These are phyloP conservation scores for Colletes latitarsis DNA, from an alignment of 1,140 invertebrate genomes.

Conservation along the genomic window DNA sequence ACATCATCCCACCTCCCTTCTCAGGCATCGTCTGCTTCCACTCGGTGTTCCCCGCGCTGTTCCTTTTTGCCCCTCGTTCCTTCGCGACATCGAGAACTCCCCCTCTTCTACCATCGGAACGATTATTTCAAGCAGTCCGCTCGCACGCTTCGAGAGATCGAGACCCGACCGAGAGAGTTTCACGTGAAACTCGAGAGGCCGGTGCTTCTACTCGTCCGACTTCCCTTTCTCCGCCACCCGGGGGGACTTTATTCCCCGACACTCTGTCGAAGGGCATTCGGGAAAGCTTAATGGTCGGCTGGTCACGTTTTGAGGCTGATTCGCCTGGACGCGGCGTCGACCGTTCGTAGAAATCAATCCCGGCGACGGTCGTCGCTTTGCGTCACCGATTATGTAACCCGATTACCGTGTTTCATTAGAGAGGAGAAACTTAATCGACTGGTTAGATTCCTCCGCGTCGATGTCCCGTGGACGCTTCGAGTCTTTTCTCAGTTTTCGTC, in stretches of 20 bases:
- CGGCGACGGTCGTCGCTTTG: slow-evolving; percentile 14
- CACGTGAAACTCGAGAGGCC: slow-evolving; percentile 29
- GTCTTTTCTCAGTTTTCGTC: background rate
- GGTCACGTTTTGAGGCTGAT: slow-evolving; percentile 28
- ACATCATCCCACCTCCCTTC: slow-evolving; percentile 1
- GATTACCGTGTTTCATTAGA: slow-evolving; percentile 40
- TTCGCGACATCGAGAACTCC: slow-evolving; percentile 2
- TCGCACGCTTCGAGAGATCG: slow-evolving; percentile 1
- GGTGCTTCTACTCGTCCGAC: too few species aligned
- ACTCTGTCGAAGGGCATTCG: slow-evolving; percentile 17
- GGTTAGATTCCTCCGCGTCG: slow-evolving; percentile 7
- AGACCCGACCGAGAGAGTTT: background rate
- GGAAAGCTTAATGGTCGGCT: slow-evolving; percentile 13
- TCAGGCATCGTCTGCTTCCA: background rate
- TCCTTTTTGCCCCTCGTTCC: background rate
- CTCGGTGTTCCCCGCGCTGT: background rate
- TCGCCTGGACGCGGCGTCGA: slow-evolving; percentile 17
- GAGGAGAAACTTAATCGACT: slow-evolving; percentile 33
- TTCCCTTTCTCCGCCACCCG: background rate
- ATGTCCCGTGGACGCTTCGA: background rate
- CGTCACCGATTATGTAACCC: slow-evolving; percentile 35
- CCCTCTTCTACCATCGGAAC: background rate
- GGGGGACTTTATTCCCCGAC: background rate
- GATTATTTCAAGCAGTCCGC: slow-evolving; percentile 29
- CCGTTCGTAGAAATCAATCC: slow-evolving; percentile 20